Percentiles rank a stretch among this genome's conserved stretches.
These are phyloP conservation scores for Ciconia boyciana DNA, from an alignment of 2,113 vertebrate species.

Conservation along the genomic window DNA sequence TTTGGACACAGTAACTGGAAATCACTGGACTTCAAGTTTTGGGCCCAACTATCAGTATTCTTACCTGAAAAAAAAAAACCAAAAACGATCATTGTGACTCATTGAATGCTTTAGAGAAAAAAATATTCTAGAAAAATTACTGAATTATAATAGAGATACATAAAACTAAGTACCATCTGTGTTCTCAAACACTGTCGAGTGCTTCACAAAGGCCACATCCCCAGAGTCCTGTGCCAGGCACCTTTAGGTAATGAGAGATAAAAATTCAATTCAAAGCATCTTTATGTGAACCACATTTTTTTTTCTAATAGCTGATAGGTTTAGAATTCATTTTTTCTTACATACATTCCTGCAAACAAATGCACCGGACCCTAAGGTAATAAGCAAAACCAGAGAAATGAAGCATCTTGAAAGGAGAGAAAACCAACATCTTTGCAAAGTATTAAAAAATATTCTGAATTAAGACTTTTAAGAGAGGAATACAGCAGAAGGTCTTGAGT, in stretches of 20 bases:
- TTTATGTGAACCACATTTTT: background rate
- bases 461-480: background rate
- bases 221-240: constrained; percentile 81
- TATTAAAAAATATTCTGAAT: background rate
- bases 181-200: constrained; percentile 89
- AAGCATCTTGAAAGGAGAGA: background rate
- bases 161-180: constrained; percentile 79
- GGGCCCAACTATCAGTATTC: constrained; percentile 79
- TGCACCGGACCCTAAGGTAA: background rate
- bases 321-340: background rate
- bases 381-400: background rate
- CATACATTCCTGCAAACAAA: background rate
- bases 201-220: constrained; percentile 93
- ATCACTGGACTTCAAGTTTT: constrained; percentile 70
- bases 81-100: background rate
- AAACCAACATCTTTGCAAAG: background rate
- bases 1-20: constrained; percentile 92
- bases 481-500: background rate
- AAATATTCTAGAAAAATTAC: background rate
- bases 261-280: background rate
- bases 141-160: background rate
- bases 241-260: constrained; percentile 64
- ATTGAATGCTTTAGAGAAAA: background rate
- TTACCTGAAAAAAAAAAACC: constrained; percentile 72
- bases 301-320: background rate